These are phyloP conservation scores for Amphiprion percula DNA, from an alignment of 2,113 vertebrate genomes.

Conservation along the genomic window DNA sequence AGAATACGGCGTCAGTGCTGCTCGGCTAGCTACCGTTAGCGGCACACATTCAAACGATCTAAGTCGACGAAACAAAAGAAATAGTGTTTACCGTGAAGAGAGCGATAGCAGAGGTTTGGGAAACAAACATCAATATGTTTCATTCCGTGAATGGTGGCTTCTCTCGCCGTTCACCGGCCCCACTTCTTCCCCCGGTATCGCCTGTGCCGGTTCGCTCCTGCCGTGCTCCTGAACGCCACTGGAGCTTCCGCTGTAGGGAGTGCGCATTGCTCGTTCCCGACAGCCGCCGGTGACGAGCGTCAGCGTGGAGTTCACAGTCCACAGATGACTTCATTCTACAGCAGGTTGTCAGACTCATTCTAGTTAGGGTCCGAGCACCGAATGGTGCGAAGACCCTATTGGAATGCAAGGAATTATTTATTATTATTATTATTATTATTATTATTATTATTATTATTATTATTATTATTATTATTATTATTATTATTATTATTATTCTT, in stretches of 20 bases:
- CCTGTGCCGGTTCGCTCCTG: constrained; percentile 66
- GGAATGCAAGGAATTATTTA: too few species aligned
- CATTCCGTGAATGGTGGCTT: constrained; percentile 21
- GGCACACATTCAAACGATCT: background rate
- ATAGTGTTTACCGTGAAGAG: constrained; percentile 6
- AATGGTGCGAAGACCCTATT: too few species aligned
- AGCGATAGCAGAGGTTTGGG: fast-evolving
- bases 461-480: too few species aligned
- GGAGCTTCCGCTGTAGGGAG: constrained; percentile 64
- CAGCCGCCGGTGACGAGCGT: too few species aligned
- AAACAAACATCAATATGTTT: constrained; percentile 1
- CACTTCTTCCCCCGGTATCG: constrained; percentile 39
- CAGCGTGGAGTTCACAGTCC: too few species aligned
- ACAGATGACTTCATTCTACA: too few species aligned
- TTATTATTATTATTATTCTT: too few species aligned
- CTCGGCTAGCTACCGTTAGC: constrained; percentile 46
- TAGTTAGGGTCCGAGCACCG: too few species aligned
- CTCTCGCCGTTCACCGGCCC: constrained; percentile 32
- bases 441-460: too few species aligned
- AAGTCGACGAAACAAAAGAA: background rate
- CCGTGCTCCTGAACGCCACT: constrained; percentile 43
- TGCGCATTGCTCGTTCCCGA: background rate
- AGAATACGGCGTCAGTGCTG: constrained; percentile 12
- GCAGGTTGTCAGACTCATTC: too few species aligned
- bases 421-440: too few species aligned